These are phyloP conservation scores for Heliconius ethilla DNA, from an alignment of 2,888 invertebrate genomes.

Conservation along the genomic window DNA sequence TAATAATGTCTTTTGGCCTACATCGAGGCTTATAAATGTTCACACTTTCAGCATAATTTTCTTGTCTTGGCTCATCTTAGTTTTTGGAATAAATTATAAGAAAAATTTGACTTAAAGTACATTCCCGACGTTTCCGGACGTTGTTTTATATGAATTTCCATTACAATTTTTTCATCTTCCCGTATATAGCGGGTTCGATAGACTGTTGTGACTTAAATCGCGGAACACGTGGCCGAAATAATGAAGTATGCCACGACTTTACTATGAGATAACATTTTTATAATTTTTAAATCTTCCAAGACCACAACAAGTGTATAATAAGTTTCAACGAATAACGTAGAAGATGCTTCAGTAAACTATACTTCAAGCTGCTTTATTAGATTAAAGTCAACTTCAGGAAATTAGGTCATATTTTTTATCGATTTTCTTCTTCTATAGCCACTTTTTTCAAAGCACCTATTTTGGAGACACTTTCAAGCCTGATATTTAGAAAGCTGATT, in stretches of 20 bases:
- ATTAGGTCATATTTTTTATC: constrained; percentile 4
- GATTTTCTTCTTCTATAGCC: neutral
- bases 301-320: neutral
- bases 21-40: neutral
- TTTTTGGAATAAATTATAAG: too few species aligned
- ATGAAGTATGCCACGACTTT: too few species aligned
- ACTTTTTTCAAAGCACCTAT: neutral
- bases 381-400: constrained; percentile 5
- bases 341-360: neutral
- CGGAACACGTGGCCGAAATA: too few species aligned
- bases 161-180: too few species aligned
- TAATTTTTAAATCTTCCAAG: neutral
- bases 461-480: neutral
- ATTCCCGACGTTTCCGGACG: too few species aligned
- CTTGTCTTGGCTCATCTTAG: neutral
- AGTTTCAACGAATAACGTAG: neutral
- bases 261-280: too few species aligned
- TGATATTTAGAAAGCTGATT: neutral
- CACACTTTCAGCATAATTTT: neutral
- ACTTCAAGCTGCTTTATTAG: neutral
- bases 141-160: too few species aligned
- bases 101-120: too few species aligned
- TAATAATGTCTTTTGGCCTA: neutral
- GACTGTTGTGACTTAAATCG: too few species aligned
- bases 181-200: too few species aligned